Base-by-base conservation (phyloP, 2,797 vertebrate genomes). In the Tauraco hartlaubi region DNA sequence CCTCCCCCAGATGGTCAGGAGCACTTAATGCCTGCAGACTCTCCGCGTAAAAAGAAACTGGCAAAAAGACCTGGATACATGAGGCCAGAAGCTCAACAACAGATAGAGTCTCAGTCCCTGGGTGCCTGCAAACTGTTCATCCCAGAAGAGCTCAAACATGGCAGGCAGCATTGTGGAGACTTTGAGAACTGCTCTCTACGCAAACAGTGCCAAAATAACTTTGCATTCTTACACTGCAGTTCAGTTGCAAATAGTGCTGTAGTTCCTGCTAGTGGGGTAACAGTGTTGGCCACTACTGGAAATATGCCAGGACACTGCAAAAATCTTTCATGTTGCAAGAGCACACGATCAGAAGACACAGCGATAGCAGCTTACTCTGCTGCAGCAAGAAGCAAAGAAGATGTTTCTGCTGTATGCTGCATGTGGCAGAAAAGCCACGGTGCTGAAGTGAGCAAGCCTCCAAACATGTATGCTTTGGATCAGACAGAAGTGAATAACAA, bases 11-110 rank as follows among this genome's bases (percentile, higher is more conserved):
- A 74, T 67, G 58, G 20, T 97, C 96, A 84, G 89, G 97, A 96
- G 54, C 94, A 97, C 15, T 95, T 75, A 72, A 67, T 97, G 68
- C 95, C 94, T 56, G 95, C 83, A 10, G 94, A 52, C 25, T 92
- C 88, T 56, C 82, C 92, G 59, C 93, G n/a, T 85, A 97, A 96
- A 66, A 98, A 98, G 97, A 98, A 98, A 86, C 96, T 98, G 95
- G 97, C 98, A 83, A 98, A 94, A 92, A 98, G 98, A 87, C 99
- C 98, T 1, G 99, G 98, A 52, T 98, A 99, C 96, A 97, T 99
- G 99, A 98, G 98, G 93, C 94, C 95, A 43, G 95, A 98, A 55
- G 96, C 96, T 68, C 87, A 96, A 94, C 93, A 71, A 16, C 92
- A 88, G 88, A 92, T 95, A 75, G 75, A 94, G 71, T 86, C 96